Evolutionary conservation across 1,140 invertebrate species (phyloP), one percentile per base, ranked within the genome.

Genomic region (Bicyclus anynana): DNA sequence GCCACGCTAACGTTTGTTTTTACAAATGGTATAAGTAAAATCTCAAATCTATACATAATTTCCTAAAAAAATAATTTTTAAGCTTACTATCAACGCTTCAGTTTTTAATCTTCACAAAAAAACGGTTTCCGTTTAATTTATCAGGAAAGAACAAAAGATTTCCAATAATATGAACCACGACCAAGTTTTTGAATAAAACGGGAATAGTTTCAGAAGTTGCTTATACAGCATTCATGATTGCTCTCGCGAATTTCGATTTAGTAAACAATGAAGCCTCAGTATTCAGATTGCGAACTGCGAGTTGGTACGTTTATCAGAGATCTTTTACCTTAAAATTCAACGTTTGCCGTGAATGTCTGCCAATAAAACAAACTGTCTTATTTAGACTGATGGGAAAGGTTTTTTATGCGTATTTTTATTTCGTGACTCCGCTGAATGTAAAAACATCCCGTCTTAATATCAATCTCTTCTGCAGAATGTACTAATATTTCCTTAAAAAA

Each of bases 281-380:
- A 57, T 50, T 57, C 54, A 50, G 37, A 50, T 57, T 42, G 47
- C 54, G 23, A 50, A 57, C 53, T 54, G 35, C 35, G 27, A 33
- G 29, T 6, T 12, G 29, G 42, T 29, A 44, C 42, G 27, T 47
- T 56, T 56, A 49, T 56, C 53, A 33, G 20, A 47, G 29, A 50
- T 57, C 54, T 57, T 44, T 42, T 17, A 57, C 38, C 47, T 57
- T 49, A 44, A 57, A 50, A 57, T 50, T 57, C 54, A 57, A 57
- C 21, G 48, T 50, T 37, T 57, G 7, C 26, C 13, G 17, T 29
- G 20, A 40, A 42, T 48, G 33, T 50, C 47, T 50, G 50, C 35
- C 23, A 42, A 55, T 46, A 21, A 46, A 55, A 35, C 42, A 44
- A 47, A 21, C 44, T 47, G 26, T 13, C 44, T 48, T 29, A 20